Base-by-base conservation (phyloP, 2,888 invertebrate genomes). In the Apodemia mormo region DNA sequence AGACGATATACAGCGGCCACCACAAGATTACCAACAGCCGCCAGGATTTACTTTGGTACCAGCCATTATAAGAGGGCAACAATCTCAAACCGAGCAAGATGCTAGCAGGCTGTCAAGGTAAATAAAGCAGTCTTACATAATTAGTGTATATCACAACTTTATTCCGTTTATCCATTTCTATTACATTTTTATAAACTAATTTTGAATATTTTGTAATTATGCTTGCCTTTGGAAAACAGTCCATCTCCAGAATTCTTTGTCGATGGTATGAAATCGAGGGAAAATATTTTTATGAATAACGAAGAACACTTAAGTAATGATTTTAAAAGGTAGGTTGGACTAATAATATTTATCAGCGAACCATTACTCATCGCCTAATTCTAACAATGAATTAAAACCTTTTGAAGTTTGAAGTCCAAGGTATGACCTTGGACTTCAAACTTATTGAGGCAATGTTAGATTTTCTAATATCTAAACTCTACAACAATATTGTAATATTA, bases 1-100 rank as follows among this genome's bases (percentile, higher is more conserved):
- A 67, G 86, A 89, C 69, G 94, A 94, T 58, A 88, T 96, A 29
- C 89, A 94, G 69, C 89, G 94, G 29, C 87, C 93, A 1, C 95
- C 95, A 0, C 85, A 87, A 0, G 94, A 94, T 78, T 96, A 95
- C 82, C 84, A 93, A 0, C 91, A 95, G 37, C 95, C 95, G 0
- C 94, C 94, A 12, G 95, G 95, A 22, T 95, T 95, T 80, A 93
- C 94, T 2, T 85, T 95, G 71, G 94, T 95, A 37, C 94, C 94
- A 0, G 90, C 94, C 37, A 91, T 94, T 69, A 82, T 89, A 12
- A 80, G 89, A 56, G 90, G 89, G 7, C 90, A 90, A 70, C 88
- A 87, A 2, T 85, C 90, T 40, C 85, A 88, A 71, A 71, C 87
- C 1, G 91, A 91, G 70, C 80, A 80, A 67, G 90, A 92, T 54